A percentile compares a stretch with the other conserved stretches of the same genome.
These are phyloP conservation scores for Phyllotreta striolata DNA, from an alignment of 2,888 invertebrate species.

Conservation along the genomic window DNA sequence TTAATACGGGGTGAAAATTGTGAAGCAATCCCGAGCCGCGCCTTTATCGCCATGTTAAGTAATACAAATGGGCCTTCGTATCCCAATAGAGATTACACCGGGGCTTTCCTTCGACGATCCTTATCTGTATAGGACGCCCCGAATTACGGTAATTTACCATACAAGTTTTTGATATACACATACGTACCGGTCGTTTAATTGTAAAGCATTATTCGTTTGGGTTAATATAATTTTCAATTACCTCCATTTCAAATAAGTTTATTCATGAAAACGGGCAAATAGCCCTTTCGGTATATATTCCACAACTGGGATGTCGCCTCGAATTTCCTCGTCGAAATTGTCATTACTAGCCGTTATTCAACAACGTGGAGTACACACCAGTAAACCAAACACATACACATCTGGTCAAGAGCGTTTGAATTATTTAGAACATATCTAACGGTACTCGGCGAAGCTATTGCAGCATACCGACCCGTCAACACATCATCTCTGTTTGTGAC, in stretches of 20 bases:
- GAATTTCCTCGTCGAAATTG: no score
- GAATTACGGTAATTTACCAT: constrained; percentile 17
- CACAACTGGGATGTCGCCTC: no score
- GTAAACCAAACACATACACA: constrained; percentile 6
- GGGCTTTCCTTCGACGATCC: constrained; percentile 35
- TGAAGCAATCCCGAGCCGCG: constrained; percentile 60
- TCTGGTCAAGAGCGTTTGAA: constrained; percentile 20
- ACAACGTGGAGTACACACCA: constrained; percentile 5
- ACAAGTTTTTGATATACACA: constrained; percentile 5
- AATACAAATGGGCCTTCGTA: constrained; percentile 64
- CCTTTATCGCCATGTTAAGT: constrained; percentile 66
- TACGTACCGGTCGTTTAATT: no score
- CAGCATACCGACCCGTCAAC: constrained; percentile 45
- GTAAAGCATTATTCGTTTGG: no score
- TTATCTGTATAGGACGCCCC: constrained; percentile 27
- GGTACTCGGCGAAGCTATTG: constrained; percentile 18
- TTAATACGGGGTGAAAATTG: constrained; percentile 62
- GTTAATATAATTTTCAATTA: no score
- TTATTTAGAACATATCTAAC: constrained; percentile 20
- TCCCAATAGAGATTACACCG: constrained; percentile 53
- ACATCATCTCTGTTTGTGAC: constrained; percentile 48
- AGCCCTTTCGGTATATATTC: no score
- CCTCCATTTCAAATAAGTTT: no score
- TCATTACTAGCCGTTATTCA: background rate
- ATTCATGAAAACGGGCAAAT: no score